Conservation (phyloP, 2,888 invertebrate genomes). For the Drosophila subquinaria region DNA sequence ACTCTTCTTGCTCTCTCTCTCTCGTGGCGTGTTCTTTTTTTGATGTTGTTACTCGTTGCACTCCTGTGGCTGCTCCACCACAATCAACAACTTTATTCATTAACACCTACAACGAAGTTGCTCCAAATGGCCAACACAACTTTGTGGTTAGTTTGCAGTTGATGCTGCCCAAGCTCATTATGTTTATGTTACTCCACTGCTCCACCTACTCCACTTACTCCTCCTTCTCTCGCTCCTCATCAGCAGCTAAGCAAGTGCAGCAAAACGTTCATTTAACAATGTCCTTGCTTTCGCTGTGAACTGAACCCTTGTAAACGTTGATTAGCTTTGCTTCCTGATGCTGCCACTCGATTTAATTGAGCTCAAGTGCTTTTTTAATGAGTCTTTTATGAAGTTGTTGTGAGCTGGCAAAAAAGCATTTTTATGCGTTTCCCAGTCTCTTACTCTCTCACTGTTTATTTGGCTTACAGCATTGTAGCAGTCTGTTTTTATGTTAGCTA, state of each 20-base stretch:
- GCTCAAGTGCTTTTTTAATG: constrained; percentile 79
- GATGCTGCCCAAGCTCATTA: constrained; percentile 69
- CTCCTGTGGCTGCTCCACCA: constrained; percentile 68
- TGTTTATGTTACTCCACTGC: constrained; percentile 54
- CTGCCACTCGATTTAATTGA: constrained; percentile 71
- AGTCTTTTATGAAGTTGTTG: constrained; percentile 74
- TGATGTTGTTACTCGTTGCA: constrained; percentile 38
- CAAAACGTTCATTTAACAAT: constrained; percentile 61
- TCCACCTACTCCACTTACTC: background rate
- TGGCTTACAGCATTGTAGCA: constrained; percentile 20
- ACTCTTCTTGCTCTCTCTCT: constrained; percentile 15
- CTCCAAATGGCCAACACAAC: constrained; percentile 73
- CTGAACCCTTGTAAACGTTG: constrained; percentile 74
- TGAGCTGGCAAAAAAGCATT: constrained; percentile 36
- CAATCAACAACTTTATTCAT: constrained; percentile 82
- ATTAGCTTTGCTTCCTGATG: constrained; percentile 70
- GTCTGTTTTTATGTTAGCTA: constrained; percentile 14
- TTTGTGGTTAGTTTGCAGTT: constrained; percentile 73
- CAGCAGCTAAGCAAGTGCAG: constrained; percentile 49
- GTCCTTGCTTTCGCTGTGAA: constrained; percentile 59
- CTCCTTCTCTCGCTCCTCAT: background rate
- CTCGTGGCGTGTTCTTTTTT: constrained; percentile 23
- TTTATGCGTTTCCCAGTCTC: constrained; percentile 33
- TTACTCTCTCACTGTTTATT: background rate
- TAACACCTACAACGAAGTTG: constrained; percentile 78